Evolutionary conservation across 2,113 vertebrate genomes (phyloP).

Genomic region (Platysternon megacephalum): DNA sequence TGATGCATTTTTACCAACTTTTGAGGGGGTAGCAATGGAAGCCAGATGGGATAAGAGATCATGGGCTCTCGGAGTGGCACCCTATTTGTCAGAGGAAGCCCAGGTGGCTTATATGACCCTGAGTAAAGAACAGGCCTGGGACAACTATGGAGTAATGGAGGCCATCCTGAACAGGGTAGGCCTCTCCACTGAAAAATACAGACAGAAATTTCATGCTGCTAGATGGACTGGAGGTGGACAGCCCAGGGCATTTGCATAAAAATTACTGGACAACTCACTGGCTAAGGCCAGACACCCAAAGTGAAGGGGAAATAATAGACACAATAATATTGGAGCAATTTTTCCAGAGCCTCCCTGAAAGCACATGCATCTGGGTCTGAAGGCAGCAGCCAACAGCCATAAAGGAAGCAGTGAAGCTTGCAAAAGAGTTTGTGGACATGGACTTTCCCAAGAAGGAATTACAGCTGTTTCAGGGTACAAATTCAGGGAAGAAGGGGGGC

Average conservation of each 20-base stretch:
- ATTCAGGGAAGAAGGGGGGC: not conserved
- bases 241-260: not conserved
- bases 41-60: not conserved
- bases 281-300: not conserved
- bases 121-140: not conserved
- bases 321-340: not conserved
- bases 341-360: not conserved
- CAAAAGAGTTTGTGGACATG: not conserved
- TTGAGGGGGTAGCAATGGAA: not conserved
- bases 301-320: not conserved
- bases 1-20: not conserved
- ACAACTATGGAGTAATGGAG: too few relatives aligned
- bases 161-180: not conserved
- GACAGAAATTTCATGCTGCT: not conserved
- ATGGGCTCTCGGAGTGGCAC: not conserved
- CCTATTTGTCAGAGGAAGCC: not conserved
- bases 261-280: not conserved
- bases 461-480: too few relatives aligned
- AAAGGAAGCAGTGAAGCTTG: not conserved
- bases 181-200: not conserved
- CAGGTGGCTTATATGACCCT: not conserved
- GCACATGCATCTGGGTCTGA: not conserved
- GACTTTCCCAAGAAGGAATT: not conserved
- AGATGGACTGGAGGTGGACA: not conserved
- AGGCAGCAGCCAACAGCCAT: not conserved